Evolutionary conservation across 2,888 invertebrate genomes (phyloP).

Genomic region (Platycheirus rosarum): DNA sequence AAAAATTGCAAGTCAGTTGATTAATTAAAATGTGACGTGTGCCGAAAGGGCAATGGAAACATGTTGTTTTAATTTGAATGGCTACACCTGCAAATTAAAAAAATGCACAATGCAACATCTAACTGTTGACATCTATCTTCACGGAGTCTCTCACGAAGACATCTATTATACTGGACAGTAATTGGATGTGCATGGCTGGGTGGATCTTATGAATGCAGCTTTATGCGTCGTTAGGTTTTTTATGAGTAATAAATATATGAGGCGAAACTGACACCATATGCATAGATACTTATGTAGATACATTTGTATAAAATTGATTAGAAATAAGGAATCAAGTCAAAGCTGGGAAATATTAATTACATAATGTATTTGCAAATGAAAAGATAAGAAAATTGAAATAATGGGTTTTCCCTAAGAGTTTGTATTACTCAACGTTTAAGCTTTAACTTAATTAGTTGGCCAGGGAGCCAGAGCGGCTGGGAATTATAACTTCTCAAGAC

Average conservation of each 20-base stretch:
- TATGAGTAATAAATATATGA: conserved; percentile 40
- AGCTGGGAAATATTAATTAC: no score
- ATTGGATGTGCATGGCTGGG: conserved; percentile 57
- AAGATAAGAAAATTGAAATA: no score
- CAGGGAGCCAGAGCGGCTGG: no score
- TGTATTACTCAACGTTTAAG: no score
- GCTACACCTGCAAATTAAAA: conserved; percentile 28
- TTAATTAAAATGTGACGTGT: conserved; percentile 28
- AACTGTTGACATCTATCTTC: conserved; percentile 22
- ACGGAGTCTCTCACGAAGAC: conserved; percentile 43
- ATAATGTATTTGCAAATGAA: no score
- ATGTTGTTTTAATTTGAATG: conserved; percentile 26
- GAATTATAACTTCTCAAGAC: no score
- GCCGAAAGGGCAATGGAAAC: conserved; percentile 31
- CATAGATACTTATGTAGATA: conserved; percentile 20
- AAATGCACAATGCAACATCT: conserved; percentile 20
- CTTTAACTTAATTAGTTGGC: no score
- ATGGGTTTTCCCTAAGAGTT: no score
- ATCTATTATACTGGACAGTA: conserved; percentile 60
- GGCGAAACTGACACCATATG: conserved; percentile 41
- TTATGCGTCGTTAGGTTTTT: conserved; percentile 43
- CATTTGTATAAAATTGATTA: no score
- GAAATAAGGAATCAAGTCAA: neutral
- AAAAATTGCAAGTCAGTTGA: conserved; percentile 6
- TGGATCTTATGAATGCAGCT: conserved; percentile 43